A percentile compares a stretch with the other conserved stretches of the same genome.
Evolutionary conservation across 2,888 invertebrate genomes (phyloP).

Genomic region (Hydriomena furcata): DNA sequence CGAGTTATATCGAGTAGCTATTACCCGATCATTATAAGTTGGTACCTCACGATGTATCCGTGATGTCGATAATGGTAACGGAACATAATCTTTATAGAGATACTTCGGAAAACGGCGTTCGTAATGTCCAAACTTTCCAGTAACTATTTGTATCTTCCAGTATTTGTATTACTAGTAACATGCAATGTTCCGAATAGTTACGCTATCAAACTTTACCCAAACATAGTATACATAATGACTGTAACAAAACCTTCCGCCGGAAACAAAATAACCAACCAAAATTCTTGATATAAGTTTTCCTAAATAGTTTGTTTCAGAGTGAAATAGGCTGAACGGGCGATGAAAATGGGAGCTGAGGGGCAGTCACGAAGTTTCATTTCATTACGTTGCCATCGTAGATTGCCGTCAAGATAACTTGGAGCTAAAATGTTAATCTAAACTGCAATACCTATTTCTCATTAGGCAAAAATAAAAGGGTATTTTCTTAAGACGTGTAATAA

Average conservation of each 20-base stretch:
- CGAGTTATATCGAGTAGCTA: too few species aligned
- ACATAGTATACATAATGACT: not conserved
- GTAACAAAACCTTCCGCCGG: not conserved
- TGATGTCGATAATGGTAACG: too few species aligned
- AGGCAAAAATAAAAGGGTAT: conserved; percentile 10
- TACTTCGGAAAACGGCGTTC: too few species aligned
- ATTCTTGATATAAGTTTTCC: conserved; percentile 17
- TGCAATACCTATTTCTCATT: conserved; percentile 17
- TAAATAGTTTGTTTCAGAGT: conserved; percentile 18
- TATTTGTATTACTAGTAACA: too few species aligned
- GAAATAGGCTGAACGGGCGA: conserved; percentile 12
- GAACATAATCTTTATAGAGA: too few species aligned
- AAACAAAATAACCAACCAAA: conserved; percentile 19
- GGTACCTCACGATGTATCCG: too few species aligned
- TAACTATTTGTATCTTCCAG: too few species aligned
- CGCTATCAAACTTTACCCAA: conserved; percentile 1
- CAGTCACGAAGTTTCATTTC: conserved; percentile 22
- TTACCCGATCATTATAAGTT: too few species aligned
- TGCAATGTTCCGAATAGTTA: not conserved
- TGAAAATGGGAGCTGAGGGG: conserved; percentile 14
- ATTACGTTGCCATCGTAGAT: conserved; percentile 21
- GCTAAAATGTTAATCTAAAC: conserved; percentile 18
- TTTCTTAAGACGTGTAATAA: too few species aligned
- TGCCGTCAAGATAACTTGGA: conserved; percentile 15
- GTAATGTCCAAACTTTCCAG: too few species aligned